Evolutionary conservation across 1,140 invertebrate species (phyloP), one percentile per base, ranked within the genome.

Genomic region (Sinonovacula constricta): DNA sequence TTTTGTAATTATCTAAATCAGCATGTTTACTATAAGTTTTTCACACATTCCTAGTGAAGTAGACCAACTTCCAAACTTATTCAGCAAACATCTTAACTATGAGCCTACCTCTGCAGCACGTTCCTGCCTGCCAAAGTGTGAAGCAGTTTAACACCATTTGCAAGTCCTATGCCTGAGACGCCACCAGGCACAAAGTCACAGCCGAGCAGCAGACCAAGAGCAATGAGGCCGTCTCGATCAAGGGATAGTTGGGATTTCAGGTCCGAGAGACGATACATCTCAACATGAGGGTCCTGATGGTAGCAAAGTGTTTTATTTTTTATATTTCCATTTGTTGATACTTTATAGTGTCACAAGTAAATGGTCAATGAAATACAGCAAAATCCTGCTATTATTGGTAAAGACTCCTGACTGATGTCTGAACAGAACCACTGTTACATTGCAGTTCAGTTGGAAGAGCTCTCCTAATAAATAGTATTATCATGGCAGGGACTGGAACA

Each of bases 101-200:
- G 65, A 82, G 68, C 67, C 51, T 66, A 86, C 89, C 87, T 86
- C 51, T 86, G 28, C 12, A 90, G 56, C 33, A 89, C 62, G 75
- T 88, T 66, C 45, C 81, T 56, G 26, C 77, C 60, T 53, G 72
- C 53, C n/a, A 87, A 67, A 24, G 82, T 78, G 79, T 93, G 93
- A 60, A 97, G 93, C 65, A 96, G 93, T 83, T 95, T 95, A 1
- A 96, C 82, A 22, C 94, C 95, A 33, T 94, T 94, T 85, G 95
- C 94, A 88, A 95, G 95, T 0, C 96, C 96, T 33, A 96, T 93
- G 0, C 96, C 96, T 76, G 92, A 93, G 0, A 97, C 93, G 31
- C 96, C 96, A 56, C 93, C 92, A 0, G 94, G 93, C 57, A 85
- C 68, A 90, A 97, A 98, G 91, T 98, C 97, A 91, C 95, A 97